Evolutionary conservation across 2,888 invertebrate genomes (phyloP).

Genomic region (Orchesella flavescens): DNA sequence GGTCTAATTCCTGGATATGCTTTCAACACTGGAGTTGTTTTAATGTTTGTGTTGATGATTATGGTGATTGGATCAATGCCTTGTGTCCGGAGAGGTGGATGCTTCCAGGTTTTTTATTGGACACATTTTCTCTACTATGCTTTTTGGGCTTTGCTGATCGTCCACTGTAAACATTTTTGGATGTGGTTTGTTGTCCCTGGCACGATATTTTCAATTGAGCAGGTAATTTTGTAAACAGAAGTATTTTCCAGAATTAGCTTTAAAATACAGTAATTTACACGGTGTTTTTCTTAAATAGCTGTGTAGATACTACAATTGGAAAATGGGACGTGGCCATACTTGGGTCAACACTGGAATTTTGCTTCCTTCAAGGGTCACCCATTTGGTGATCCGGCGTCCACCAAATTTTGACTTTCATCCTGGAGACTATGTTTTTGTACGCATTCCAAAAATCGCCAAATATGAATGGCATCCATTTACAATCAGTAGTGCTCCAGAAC

Average conservation of each 20-base stretch:
- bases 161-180: conserved; percentile 96
- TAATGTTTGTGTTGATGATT: conserved; percentile 81
- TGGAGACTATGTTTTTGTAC: conserved; percentile 94
- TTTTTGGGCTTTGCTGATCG: conserved; percentile 87
- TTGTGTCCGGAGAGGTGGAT: conserved; percentile 88
- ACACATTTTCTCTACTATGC: conserved; percentile 91
- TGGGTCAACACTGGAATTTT: conserved; percentile 91
- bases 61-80: conserved; percentile 90
- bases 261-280: too few species aligned
- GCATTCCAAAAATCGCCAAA: conserved; percentile 91
- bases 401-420: conserved; percentile 90
- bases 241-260: conserved; percentile 74
- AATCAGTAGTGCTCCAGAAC: conserved; percentile 95
- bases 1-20: conserved; percentile 88
- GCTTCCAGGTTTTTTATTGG: conserved; percentile 95
- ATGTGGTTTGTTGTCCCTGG: conserved; percentile 93
- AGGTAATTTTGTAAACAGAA: conserved; percentile 75
- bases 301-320: conserved; percentile 74
- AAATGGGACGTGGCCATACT: conserved; percentile 85
- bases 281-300: too few species aligned
- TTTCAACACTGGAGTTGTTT: conserved; percentile 87
- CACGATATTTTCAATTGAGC: conserved; percentile 84
- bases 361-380: conserved; percentile 91
- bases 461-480: conserved; percentile 99
- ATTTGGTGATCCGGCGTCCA: conserved; percentile 91